Evolutionary conservation across 2,113 vertebrate genomes (phyloP).

Genomic region (Bos indicus): DNA sequence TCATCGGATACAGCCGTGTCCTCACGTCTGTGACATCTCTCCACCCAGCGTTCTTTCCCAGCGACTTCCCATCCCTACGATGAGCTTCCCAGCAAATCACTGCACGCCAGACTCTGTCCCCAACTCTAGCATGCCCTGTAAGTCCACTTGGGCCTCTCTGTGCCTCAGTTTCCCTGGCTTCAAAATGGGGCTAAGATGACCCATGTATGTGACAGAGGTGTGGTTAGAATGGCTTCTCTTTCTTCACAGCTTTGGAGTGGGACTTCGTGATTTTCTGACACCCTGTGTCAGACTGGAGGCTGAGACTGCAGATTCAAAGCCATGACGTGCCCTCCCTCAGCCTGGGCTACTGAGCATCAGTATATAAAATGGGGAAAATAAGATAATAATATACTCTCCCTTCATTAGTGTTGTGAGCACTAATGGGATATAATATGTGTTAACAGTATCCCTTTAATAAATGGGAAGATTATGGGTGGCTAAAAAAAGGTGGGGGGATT

Average conservation of each 20-base stretch:
- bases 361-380: neutral
- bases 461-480: neutral
- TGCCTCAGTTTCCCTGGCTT: neutral
- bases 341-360: neutral
- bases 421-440: neutral
- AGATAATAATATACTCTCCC: neutral
- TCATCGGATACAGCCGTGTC: neutral
- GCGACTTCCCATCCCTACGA: neutral
- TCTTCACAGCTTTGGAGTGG: neutral
- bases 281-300: neutral
- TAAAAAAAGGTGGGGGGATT: neutral
- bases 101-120: neutral
- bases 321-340: accelerated
- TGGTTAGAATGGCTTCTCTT: neutral
- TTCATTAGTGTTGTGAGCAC: neutral
- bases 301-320: neutral
- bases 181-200: neutral
- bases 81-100: neutral
- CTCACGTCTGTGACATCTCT: accelerated
- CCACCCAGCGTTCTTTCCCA: accelerated
- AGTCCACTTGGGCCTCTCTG: neutral
- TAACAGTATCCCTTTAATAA: neutral
- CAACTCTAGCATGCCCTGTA: neutral
- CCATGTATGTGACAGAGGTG: neutral
- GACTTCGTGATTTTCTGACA: neutral